Percentiles rank a stretch among this genome's conserved stretches.
Evolutionary conservation across 2,113 vertebrate genomes (phyloP).

Genomic region (Cyanoderma ruficeps): DNA sequence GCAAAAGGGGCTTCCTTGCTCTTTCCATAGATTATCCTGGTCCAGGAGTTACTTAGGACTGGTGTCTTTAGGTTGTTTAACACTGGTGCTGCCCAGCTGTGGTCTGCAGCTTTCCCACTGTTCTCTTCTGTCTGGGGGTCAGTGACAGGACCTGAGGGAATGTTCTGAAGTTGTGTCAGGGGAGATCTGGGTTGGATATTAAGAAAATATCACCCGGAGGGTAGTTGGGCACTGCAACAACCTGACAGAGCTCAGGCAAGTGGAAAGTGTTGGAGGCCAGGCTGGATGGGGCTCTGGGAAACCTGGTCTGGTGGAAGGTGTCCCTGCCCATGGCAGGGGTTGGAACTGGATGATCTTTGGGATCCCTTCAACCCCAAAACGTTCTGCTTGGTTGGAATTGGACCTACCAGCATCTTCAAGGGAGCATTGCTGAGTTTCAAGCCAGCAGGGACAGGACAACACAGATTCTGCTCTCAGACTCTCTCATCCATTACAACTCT

Average conservation of each 20-base stretch:
- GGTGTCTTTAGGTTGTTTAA: not conserved
- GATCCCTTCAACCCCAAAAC: not conserved
- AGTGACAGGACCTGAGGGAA: not conserved
- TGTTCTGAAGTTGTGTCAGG: not conserved
- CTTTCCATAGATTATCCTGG: not conserved
- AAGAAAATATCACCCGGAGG: not conserved
- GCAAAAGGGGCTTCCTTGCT: not conserved
- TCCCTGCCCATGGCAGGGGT: not conserved
- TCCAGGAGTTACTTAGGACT: not conserved
- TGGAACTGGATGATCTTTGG: not conserved
- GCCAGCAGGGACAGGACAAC: not conserved
- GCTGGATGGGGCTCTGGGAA: not conserved
- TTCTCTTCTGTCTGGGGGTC: not conserved
- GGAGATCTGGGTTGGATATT: not conserved
- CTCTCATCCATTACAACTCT: not conserved
- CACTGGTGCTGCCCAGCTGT: not conserved
- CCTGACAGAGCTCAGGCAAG: not conserved
- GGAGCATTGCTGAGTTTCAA: not conserved
- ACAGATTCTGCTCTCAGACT: not conserved
- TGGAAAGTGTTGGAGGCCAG: not conserved
- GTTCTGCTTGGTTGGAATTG: not conserved
- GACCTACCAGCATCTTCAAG: not conserved
- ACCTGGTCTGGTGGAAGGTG: not conserved
- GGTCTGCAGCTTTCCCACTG: not conserved
- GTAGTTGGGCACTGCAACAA: not conserved